Evolutionary conservation across 2,888 invertebrate species (phyloP).

Genomic region (Melanophora roralis): DNA sequence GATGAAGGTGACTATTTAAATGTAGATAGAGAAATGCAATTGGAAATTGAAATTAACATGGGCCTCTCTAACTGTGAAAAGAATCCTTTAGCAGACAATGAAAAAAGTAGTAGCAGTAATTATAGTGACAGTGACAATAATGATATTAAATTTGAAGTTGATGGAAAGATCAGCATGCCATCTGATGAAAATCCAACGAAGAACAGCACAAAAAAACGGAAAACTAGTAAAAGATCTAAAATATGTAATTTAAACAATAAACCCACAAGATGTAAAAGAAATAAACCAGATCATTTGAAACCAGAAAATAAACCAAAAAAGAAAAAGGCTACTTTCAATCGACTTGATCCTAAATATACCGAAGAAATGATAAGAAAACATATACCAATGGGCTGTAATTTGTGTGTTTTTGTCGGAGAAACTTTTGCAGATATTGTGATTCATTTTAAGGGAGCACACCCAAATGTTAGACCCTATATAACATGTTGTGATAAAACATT

Average conservation of each 20-base stretch:
- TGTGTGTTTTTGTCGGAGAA: conserved; percentile 70
- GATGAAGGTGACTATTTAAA: conserved; percentile 2
- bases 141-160: background rate
- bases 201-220: background rate
- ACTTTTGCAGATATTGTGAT: conserved; percentile 72
- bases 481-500: conserved; percentile 75
- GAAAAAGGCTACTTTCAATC: conserved; percentile 34
- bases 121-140: background rate
- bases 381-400: conserved; percentile 75
- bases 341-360: conserved; percentile 39
- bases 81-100: conserved; percentile 43
- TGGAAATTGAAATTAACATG: conserved; percentile 31
- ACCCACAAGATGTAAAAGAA: background rate
- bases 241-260: background rate
- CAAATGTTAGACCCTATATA: conserved; percentile 69
- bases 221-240: background rate
- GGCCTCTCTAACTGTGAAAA: conserved; percentile 1
- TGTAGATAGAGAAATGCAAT: conserved; percentile 30
- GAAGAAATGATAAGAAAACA: conserved; percentile 73
- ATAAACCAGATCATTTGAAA: background rate
- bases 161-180: background rate
- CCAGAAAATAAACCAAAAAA: conserved; percentile 26
- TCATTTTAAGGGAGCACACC: conserved; percentile 73
- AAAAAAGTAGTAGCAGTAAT: background rate
- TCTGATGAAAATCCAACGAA: conserved; percentile 2